Percentiles rank a stretch among this genome's conserved stretches.
Evolutionary conservation across 2,797 vertebrate species (phyloP).

Genomic region (Sebastes matsubarae): DNA sequence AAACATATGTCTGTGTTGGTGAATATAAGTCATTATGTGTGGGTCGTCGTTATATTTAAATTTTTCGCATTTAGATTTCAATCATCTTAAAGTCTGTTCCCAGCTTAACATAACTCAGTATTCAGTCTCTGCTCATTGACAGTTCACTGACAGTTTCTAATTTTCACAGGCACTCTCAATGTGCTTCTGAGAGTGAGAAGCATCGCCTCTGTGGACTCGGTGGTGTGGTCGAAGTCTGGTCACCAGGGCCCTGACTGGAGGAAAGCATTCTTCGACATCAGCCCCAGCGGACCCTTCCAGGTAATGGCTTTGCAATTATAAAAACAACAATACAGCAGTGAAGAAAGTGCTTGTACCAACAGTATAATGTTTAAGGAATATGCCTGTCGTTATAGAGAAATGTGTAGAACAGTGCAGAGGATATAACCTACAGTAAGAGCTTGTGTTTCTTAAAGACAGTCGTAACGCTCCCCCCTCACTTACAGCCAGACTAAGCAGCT

Average conservation of each 20-base stretch:
- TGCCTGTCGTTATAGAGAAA: background rate
- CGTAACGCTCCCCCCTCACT: background rate
- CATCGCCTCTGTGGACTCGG: constrained; percentile 87
- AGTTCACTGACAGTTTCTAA: constrained; percentile 16
- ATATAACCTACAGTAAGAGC: background rate
- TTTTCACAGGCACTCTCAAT: constrained; percentile 88
- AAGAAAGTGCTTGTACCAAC: background rate
- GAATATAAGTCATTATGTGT: background rate
- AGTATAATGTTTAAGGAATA: background rate
- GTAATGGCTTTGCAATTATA: constrained; percentile 70
- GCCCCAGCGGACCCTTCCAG: constrained; percentile 93
- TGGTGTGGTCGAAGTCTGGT: constrained; percentile 89
- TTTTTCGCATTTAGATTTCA: background rate
- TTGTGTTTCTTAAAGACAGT: background rate
- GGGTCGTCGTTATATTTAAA: background rate
- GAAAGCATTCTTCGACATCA: constrained; percentile 90
- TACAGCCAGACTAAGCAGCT: background rate
- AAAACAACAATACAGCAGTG: background rate
- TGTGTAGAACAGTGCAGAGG: background rate
- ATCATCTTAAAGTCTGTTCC: background rate
- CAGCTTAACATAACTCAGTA: background rate
- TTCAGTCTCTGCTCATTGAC: background rate
- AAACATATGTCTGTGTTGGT: background rate
- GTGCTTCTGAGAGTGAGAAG: constrained; percentile 89
- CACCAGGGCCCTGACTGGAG: constrained; percentile 91